Evolutionary conservation across 2,888 invertebrate genomes (phyloP).

Genomic region (Dione juno): DNA sequence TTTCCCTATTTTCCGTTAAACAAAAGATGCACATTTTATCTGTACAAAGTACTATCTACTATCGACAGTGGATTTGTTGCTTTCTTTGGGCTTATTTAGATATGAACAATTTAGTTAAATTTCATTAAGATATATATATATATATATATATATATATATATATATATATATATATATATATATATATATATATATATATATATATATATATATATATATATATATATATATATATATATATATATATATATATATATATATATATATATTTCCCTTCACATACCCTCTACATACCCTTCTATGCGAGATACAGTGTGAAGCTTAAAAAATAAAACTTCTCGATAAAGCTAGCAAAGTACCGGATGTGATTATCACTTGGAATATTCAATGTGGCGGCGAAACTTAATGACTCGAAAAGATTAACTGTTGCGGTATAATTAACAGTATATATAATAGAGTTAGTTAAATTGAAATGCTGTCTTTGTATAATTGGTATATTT

Average conservation of each 20-base stretch:
- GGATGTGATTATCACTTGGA: constrained; percentile 27
- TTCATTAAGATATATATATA: too few species aligned
- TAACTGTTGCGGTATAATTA: neutral
- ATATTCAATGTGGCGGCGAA: constrained; percentile 25
- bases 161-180: too few species aligned
- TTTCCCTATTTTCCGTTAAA: neutral
- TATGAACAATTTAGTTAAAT: too few species aligned
- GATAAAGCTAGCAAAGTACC: constrained; percentile 1
- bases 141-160: too few species aligned
- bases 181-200: too few species aligned
- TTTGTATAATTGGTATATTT: neutral
- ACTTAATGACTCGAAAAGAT: constrained; percentile 25
- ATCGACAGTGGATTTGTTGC: neutral
- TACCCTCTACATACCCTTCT: too few species aligned
- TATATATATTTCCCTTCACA: too few species aligned
- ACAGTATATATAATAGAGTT: neutral
- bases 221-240: too few species aligned
- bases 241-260: too few species aligned
- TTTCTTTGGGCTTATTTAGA: neutral
- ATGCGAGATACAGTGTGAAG: neutral
- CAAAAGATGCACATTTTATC: constrained; percentile 5
- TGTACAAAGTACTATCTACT: neutral
- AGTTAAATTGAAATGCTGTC: neutral
- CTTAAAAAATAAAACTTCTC: neutral
- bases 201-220: too few species aligned